phyloP scores from a whole-genome alignment of 1,140 invertebrate species.

The Stegodyphus mimosarum region DNA sequence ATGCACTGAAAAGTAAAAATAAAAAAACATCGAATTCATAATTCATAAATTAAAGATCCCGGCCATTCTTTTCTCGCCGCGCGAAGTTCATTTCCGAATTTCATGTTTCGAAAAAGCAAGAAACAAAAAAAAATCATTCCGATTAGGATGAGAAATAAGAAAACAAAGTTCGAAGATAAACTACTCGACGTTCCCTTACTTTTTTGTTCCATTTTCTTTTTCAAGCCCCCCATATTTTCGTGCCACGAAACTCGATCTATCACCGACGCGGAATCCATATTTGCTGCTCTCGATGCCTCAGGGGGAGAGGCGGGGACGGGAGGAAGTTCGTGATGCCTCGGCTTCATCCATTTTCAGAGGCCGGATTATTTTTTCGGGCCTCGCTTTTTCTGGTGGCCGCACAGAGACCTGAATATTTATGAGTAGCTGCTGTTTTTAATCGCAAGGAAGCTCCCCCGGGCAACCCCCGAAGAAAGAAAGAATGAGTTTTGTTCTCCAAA shows the following conservation, averaged over 20 bases:
- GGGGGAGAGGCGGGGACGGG: neutral
- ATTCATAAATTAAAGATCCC: constrained; percentile 34
- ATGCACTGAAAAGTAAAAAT: too few species aligned
- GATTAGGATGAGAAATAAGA: constrained; percentile 12
- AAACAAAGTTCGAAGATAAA: constrained; percentile 18
- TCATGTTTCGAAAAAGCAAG: constrained; percentile 12
- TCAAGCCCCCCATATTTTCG: constrained; percentile 5
- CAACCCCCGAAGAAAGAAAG: too few species aligned
- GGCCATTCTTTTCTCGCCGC: neutral
- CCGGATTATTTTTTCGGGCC: constrained; percentile 1
- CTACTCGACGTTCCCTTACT: constrained; percentile 2
- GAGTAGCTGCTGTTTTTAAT: constrained; percentile 27
- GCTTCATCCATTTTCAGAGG: constrained; percentile 21
- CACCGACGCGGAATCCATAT: neutral
- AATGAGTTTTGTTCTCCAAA: too few species aligned
- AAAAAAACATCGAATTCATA: constrained; percentile 9
- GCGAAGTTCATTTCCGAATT: constrained; percentile 10
- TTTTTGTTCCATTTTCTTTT: neutral
- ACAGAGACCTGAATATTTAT: constrained; percentile 23
- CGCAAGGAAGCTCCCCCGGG: neutral
- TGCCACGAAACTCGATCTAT: constrained; percentile 21
- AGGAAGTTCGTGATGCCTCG: constrained; percentile 1
- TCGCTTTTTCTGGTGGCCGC: neutral
- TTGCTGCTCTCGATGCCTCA: neutral
- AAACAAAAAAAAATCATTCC: constrained; percentile 14